Conservation (phyloP, 1,140 invertebrate genomes). For the Temnothorax nylanderi region DNA sequence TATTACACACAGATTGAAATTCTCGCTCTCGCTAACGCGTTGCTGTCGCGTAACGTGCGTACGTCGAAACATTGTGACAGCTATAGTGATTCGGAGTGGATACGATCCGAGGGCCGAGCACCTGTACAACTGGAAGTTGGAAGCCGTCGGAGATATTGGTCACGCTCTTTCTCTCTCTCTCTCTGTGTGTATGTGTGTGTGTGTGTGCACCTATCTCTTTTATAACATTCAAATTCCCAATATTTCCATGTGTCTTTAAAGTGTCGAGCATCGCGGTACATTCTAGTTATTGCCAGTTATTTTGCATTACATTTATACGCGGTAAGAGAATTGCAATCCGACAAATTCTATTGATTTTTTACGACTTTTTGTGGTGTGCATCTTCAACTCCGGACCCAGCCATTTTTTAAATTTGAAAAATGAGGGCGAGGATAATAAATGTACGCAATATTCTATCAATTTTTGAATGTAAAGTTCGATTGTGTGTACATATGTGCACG, state of each 20-base stretch:
- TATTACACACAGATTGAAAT: slow-evolving; percentile 39
- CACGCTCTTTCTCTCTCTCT: too few species aligned
- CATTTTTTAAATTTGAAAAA: slow-evolving; percentile 1
- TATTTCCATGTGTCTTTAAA: neutral
- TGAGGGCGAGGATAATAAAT: neutral
- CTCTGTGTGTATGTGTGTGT: neutral
- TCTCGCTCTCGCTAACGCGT: neutral
- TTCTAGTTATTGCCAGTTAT: neutral
- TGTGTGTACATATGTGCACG: neutral
- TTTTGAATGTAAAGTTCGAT: neutral
- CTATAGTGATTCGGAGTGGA: slow-evolving; percentile 25
- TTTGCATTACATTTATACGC: neutral
- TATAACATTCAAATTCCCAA: neutral
- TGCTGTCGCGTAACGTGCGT: neutral
- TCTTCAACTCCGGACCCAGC: neutral
- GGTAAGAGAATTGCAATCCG: neutral
- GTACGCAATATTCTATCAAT: neutral
- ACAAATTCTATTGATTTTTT: neutral
- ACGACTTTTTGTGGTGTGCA: neutral
- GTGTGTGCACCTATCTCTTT: slow-evolving; percentile 15
- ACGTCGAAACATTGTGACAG: slow-evolving; percentile 54
- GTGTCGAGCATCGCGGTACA: neutral
- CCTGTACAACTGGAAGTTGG: slow-evolving; percentile 4
- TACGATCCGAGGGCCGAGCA: neutral
- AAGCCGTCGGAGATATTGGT: slow-evolving; percentile 28